Evolutionary conservation across 2,113 vertebrate species (phyloP).

Genomic region (Burhinus bistriatus): DNA sequence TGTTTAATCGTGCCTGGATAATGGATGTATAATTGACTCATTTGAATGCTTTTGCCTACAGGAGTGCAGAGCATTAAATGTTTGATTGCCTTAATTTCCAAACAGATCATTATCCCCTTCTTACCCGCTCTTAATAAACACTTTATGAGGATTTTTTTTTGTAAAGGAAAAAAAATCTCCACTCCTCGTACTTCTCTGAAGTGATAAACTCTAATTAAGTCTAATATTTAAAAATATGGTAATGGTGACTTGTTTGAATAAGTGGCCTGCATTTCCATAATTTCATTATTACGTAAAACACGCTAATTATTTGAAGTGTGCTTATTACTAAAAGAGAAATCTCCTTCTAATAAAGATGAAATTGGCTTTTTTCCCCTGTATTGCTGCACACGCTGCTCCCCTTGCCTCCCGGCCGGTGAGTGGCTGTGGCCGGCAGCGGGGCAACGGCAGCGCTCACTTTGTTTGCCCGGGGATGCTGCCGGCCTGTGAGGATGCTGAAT

Average conservation of each 20-base stretch:
- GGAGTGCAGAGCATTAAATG: slow-evolving; percentile 96
- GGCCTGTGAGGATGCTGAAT: neutral
- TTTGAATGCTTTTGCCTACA: slow-evolving; percentile 99
- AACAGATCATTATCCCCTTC: slow-evolving; percentile 99
- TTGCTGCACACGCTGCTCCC: slow-evolving; percentile 52
- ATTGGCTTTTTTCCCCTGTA: slow-evolving; percentile 81
- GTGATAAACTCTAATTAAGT: slow-evolving; percentile 98
- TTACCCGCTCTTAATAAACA: slow-evolving; percentile 99
- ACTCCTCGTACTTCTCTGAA: slow-evolving; percentile 81
- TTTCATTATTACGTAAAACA: slow-evolving; percentile 99
- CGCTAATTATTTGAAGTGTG: slow-evolving; percentile 89
- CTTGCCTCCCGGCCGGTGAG: slow-evolving; percentile 64
- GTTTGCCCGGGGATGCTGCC: neutral
- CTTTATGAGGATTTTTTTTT: slow-evolving; percentile 95
- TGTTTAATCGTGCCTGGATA: slow-evolving; percentile 93
- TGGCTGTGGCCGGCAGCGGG: neutral
- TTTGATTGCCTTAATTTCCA: slow-evolving; percentile 99
- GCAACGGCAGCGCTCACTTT: neutral
- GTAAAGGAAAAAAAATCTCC: slow-evolving; percentile 72
- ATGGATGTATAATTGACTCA: slow-evolving; percentile 99
- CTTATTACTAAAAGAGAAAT: slow-evolving; percentile 88
- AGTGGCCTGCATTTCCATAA: slow-evolving; percentile 98
- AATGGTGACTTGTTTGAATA: slow-evolving; percentile 98
- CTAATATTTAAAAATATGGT: slow-evolving; percentile 99
- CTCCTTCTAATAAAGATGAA: slow-evolving; percentile 93